phyloP scores from a whole-genome alignment of 1,140 invertebrate species.

The Trissolcus basalis region DNA sequence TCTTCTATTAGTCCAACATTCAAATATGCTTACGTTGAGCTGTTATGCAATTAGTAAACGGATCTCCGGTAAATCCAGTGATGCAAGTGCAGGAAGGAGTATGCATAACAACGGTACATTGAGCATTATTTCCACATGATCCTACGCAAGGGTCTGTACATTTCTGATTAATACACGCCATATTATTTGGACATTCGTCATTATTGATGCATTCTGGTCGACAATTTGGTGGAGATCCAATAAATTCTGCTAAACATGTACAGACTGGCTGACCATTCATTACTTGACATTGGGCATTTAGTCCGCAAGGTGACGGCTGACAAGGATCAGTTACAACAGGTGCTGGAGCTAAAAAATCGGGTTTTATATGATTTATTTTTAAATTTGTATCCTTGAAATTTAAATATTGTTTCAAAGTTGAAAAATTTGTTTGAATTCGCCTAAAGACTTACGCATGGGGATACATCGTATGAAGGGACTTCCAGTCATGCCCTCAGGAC shows the following conservation, averaged over 20 bases:
- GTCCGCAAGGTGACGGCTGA: conserved; percentile 77
- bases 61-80: conserved; percentile 81
- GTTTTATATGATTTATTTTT: too few relatives aligned
- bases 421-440: too few relatives aligned
- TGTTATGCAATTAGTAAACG: conserved; percentile 79
- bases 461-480: conserved; percentile 80
- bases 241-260: conserved; percentile 80
- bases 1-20: too few relatives aligned
- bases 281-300: conserved; percentile 76
- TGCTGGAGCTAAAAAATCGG: conserved; percentile 51
- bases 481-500: conserved; percentile 78
- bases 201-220: conserved; percentile 82
- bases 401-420: too few relatives aligned
- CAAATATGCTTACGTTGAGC: conserved; percentile 77
- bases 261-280: conserved; percentile 68
- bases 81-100: conserved; percentile 83
- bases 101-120: conserved; percentile 83
- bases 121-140: conserved; percentile 82
- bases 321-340: conserved; percentile 71
- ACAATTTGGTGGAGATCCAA: conserved; percentile 81
- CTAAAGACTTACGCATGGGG: conserved; percentile 69
- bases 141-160: conserved; percentile 83
- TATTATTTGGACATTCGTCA: conserved; percentile 80
- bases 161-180: conserved; percentile 83
- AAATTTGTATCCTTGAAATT: too few relatives aligned